phyloP scores from a whole-genome alignment of 2,888 invertebrate species.

The Ophraella communa region DNA sequence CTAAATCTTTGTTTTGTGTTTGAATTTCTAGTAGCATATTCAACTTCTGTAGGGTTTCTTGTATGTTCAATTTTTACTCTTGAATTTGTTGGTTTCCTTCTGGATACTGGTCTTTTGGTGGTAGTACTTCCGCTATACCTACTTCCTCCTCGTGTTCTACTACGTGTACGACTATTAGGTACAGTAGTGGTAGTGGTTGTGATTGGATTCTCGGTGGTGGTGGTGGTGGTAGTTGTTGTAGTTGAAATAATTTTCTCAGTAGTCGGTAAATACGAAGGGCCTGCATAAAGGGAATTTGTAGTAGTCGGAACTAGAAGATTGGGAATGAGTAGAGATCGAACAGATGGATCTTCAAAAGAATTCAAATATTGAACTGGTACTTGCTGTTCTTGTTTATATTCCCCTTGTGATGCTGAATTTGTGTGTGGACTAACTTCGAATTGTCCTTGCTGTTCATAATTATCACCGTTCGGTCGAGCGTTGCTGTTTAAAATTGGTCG shows the following conservation, averaged over 20 bases:
- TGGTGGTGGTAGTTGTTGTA: conserved; percentile 49
- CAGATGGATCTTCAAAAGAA: conserved; percentile 38
- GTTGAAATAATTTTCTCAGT: conserved; percentile 25
- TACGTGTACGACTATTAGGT: conserved; percentile 49
- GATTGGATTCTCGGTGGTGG: conserved; percentile 47
- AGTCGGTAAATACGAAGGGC: conserved; percentile 30
- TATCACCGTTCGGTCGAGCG: conserved; percentile 5
- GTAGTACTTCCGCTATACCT: conserved; percentile 57
- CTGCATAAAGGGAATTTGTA: conserved; percentile 30
- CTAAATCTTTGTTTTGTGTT: conserved; percentile 50
- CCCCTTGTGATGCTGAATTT: background rate
- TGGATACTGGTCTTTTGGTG: conserved; percentile 54
- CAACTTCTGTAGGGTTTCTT: conserved; percentile 42
- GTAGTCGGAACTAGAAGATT: conserved; percentile 53
- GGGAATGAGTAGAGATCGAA: conserved; percentile 54
- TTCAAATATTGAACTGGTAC: background rate
- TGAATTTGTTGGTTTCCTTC: conserved; percentile 56
- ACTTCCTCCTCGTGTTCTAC: conserved; percentile 63
- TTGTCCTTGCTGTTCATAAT: conserved; percentile 23
- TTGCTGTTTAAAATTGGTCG: conserved; percentile 30
- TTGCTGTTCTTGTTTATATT: background rate
- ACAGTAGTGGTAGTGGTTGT: conserved; percentile 57
- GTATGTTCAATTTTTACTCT: conserved; percentile 46
- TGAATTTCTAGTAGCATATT: conserved; percentile 27
- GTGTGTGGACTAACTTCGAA: conserved; percentile 13